Conservation (phyloP, 2,797 vertebrate species). For the Forpus xanthops region DNA sequence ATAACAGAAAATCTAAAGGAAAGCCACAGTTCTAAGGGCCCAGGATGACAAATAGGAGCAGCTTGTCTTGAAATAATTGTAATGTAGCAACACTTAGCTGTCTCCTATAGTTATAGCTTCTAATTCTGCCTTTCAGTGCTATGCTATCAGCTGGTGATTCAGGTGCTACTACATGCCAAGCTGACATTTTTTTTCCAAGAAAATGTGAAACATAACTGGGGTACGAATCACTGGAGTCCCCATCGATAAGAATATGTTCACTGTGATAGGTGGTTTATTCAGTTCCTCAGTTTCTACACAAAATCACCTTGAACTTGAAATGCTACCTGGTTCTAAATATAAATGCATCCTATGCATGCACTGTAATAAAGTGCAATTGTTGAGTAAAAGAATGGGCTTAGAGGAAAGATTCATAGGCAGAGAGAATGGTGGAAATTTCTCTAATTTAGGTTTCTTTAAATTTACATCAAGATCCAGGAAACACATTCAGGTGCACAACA, state of each 20-base stretch:
- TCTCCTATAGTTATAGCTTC: constrained; percentile 21
- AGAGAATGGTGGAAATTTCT: background rate
- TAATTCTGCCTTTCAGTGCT: constrained; percentile 42
- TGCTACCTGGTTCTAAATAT: background rate
- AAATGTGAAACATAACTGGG: background rate
- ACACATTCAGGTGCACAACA: background rate
- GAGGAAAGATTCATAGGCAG: background rate
- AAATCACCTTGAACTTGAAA: background rate
- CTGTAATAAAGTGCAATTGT: background rate
- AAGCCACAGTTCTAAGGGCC: background rate
- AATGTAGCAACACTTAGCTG: background rate
- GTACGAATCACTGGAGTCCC: background rate
- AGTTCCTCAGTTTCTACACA: background rate
- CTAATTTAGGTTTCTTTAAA: background rate
- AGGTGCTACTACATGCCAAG: constrained; percentile 47
- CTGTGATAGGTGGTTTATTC: background rate
- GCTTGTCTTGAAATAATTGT: background rate
- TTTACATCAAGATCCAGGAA: background rate
- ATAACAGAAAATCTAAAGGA: background rate
- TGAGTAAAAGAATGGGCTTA: background rate
- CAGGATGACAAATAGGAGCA: background rate
- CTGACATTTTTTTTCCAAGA: background rate
- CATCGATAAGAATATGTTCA: background rate
- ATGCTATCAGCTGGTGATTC: constrained; percentile 45
- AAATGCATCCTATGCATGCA: background rate